These are phyloP conservation scores for Muschampia plurimacula DNA, from an alignment of 2,888 invertebrate species.

Conservation along the genomic window DNA sequence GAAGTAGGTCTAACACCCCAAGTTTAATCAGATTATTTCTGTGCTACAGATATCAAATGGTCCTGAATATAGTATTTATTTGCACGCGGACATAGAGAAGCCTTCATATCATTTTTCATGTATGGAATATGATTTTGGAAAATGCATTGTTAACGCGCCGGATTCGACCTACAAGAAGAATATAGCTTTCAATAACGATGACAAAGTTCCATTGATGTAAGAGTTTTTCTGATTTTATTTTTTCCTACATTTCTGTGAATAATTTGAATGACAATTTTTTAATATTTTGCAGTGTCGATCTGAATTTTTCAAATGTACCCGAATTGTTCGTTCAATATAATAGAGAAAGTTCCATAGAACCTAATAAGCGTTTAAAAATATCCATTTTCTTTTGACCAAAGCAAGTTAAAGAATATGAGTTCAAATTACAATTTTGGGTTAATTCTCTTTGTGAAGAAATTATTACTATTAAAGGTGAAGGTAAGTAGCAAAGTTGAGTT, in stretches of 20 bases:
- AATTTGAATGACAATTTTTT: not conserved
- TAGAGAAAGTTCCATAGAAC: slow-evolving; percentile 66
- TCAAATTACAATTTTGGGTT: slow-evolving; percentile 81
- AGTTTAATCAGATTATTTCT: not conserved
- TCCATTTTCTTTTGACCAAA: slow-evolving; percentile 85
- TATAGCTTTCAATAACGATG: slow-evolving; percentile 68
- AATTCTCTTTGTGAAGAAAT: slow-evolving; percentile 82
- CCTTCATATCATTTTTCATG: slow-evolving; percentile 87
- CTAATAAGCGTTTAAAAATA: slow-evolving; percentile 73
- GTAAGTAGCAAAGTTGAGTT: slow-evolving; percentile 51
- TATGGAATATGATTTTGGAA: slow-evolving; percentile 87
- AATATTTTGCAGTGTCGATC: slow-evolving; percentile 76
- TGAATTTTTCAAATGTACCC: slow-evolving; percentile 74
- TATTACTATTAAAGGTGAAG: slow-evolving; percentile 84
- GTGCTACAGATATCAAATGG: slow-evolving; percentile 87
- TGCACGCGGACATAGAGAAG: slow-evolving; percentile 85
- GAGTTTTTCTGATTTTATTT: not conserved
- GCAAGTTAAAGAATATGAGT: slow-evolving; percentile 77
- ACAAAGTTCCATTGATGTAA: slow-evolving; percentile 66
- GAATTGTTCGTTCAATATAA: slow-evolving; percentile 81
- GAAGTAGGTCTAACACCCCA: no score
- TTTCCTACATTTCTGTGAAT: not conserved
- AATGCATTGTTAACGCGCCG: slow-evolving; percentile 86
- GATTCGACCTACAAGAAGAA: slow-evolving; percentile 76
- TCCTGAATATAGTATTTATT: slow-evolving; percentile 85